Evolutionary conservation across 2,113 vertebrate genomes (phyloP).

Genomic region (Myrmecophaga tridactyla): DNA sequence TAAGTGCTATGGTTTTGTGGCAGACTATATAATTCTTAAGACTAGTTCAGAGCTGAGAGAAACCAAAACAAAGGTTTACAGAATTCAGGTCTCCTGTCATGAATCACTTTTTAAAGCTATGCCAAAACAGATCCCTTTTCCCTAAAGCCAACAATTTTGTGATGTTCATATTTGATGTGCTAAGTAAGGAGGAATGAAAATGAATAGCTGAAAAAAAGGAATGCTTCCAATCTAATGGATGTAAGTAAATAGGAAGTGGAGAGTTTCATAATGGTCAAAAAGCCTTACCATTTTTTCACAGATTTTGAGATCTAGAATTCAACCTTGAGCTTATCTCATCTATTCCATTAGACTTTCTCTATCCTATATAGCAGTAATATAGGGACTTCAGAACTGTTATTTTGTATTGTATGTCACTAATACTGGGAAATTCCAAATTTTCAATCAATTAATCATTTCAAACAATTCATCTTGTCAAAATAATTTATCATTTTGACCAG

Average conservation of each 20-base stretch:
- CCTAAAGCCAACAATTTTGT: neutral
- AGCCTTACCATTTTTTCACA: neutral
- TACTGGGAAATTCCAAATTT: neutral
- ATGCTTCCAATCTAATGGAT: neutral
- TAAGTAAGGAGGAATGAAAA: neutral
- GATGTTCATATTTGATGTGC: neutral
- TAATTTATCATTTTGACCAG: neutral
- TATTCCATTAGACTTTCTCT: neutral
- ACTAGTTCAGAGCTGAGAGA: neutral
- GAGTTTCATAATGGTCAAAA: neutral
- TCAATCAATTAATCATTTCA: neutral
- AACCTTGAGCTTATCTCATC: neutral
- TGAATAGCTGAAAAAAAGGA: neutral
- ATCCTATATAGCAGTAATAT: neutral
- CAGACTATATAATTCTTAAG: neutral
- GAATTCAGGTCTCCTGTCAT: neutral
- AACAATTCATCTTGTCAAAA: neutral
- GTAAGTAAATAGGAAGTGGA: neutral
- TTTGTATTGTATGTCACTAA: neutral
- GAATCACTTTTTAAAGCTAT: neutral
- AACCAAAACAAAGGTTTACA: neutral
- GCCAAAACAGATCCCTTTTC: neutral
- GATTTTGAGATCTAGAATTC: neutral
- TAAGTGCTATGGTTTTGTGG: neutral
- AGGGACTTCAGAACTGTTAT: neutral